These are phyloP conservation scores for Diaprepes abbreviatus DNA, from an alignment of 2,888 invertebrate species.

Conservation along the genomic window DNA sequence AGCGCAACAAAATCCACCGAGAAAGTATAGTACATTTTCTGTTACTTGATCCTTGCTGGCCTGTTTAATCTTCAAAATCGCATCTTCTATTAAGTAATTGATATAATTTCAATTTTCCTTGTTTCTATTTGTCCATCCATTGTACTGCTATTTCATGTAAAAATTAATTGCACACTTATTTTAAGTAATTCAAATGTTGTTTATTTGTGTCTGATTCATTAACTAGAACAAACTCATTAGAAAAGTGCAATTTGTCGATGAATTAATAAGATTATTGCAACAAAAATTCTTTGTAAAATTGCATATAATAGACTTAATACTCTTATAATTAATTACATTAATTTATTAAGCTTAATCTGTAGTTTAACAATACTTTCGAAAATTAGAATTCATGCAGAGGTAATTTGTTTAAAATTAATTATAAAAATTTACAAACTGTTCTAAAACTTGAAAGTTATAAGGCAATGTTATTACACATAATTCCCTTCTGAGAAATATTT, in stretches of 20 bases:
- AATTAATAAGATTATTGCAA: background rate
- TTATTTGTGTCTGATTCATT: background rate
- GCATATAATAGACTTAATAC: background rate
- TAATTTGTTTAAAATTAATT: background rate
- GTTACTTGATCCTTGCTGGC: no score
- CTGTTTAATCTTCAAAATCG: no score
- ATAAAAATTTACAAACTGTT: no score
- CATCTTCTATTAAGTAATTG: no score
- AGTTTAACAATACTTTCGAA: background rate
- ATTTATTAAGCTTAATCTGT: background rate
- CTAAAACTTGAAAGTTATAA: no score
- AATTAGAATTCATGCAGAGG: background rate
- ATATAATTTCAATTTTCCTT: no score
- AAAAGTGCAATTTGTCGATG: constrained; percentile 9
- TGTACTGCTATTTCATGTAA: background rate
- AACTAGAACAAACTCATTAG: constrained; percentile 10
- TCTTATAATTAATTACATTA: constrained; percentile 7
- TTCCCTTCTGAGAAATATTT: no score
- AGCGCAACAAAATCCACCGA: no score
- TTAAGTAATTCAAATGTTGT: background rate
- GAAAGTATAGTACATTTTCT: no score
- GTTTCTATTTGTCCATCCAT: background rate
- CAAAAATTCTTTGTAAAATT: constrained; percentile 3
- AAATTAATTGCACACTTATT: background rate
- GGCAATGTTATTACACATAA: no score